Evolutionary conservation across 2,113 vertebrate genomes (phyloP), one percentile per base, ranked within the genome.

Genomic region (Miniopterus natalensis): DNA sequence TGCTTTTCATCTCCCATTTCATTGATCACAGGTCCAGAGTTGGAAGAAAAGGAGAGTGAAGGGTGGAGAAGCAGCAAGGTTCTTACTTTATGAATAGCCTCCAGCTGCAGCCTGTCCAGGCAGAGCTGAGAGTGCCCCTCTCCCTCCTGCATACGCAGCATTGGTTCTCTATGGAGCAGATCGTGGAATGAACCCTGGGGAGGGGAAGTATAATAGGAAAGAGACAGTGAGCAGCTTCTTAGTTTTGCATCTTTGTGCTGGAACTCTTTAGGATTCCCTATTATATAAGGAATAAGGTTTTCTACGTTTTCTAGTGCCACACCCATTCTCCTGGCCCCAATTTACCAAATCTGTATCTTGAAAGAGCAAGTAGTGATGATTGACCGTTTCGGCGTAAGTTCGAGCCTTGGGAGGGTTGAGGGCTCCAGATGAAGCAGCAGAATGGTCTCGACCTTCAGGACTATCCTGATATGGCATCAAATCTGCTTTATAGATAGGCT

Each of bases 1-100:
- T 79, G 66, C 59, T 86, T 63, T 85, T 74, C 65, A 78, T 25
- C 11, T 55, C 40, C 11, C 15, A 57, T n/a, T 79, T 84, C 77
- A 86, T 0, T 36, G 49, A 29, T 49, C 21, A 29, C 9, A 88
- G 57, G 11, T 74, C 47, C 27, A 66, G 25, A 92, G 75, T 3
- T 59, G 57, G 68, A 40, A 55, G 84, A 15, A 78, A 61, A 75
- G 21, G 51, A 68, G n/a, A 68, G 15, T 20, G 51, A 45, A 77
- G 5, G 45, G n/a, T 17, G 20, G 66, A 29, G 40, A 79, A 70
- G 42, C 65, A 23, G 42, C 31, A 27, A 93, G 79, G 18, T 18
- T 49, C 17, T 95, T 97, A 99, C 99, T 99, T 99, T 99, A 97
- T 99, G 99, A 29, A 99, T 80, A 1, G 99, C 98, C 77, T 99